Evolutionary conservation across 92 coral and sea anemone genomes (phyloP), one percentile per base, ranked within the genome.

Genomic region (Phenganax marumi): DNA sequence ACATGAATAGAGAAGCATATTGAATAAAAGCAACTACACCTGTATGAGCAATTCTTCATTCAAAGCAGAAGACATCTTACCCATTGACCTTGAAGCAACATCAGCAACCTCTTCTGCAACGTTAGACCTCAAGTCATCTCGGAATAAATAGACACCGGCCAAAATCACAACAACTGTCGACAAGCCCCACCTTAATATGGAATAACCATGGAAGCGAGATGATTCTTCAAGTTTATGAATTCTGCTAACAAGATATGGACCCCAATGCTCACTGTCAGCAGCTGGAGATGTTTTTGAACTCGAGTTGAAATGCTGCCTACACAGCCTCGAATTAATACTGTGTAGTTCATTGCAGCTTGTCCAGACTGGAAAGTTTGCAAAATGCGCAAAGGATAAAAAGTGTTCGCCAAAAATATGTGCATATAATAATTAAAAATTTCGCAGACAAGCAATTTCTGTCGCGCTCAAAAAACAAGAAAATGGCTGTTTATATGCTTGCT

Each of bases 41-140:
- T 58, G 8, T 8, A 8, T 58, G 7, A 1, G 17, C 6, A 14
- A 3, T 13, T 76, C 18, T 50, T 16, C 81, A 50, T 75, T 33
- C 43, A 33, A 1, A 33, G 43, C 43, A 33, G 3, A 33, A 33
- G 2, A 33, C 43, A 33, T 17, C 90, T 81, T 92, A 96, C 99
- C 97, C 70, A 96, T 76, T 39, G 99, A 96, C 79, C 97, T 89
- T 22, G 96, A 89, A 1, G 99, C 99, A 26, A 96, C 99, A 71
- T 88, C 97, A 23, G 99, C 99, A 49, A 96, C 92, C 84, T 96
- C 99, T 71, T 96, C 99, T 3, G 97, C 99, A 50, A 96, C 97
- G 57, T 96, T 96, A 62, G 92, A 97, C 23, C 91, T 75, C 52
- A 96, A 80, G 60, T 87, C 89, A 72, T 96, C 99, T 39, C 99